A percentile compares a stretch with the other conserved stretches of the same genome.
Conservation (phyloP, 2,888 invertebrate genomes). For the Volucella bombylans region DNA sequence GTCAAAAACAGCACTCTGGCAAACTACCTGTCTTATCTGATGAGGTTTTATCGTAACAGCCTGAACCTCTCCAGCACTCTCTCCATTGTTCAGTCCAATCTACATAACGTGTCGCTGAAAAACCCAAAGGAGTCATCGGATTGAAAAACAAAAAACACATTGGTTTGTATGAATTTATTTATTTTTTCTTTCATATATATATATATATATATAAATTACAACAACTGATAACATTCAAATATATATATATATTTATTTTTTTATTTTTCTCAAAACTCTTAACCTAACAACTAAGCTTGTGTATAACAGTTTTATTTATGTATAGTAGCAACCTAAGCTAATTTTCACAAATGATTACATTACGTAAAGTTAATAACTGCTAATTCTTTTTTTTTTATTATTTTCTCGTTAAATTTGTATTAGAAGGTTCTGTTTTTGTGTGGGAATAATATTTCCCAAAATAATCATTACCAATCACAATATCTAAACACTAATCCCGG, state of each 20-base stretch:
- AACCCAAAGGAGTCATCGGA: neutral
- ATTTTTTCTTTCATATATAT: constrained; percentile 55
- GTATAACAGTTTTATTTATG: constrained; percentile 61
- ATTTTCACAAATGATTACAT: constrained; percentile 47
- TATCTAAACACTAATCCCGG: constrained; percentile 25
- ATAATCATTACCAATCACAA: constrained; percentile 39
- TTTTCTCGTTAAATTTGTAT: constrained; percentile 29
- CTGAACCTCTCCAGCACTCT: too few species aligned
- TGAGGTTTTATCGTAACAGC: too few species aligned
- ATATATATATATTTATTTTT: constrained; percentile 38
- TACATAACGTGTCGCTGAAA: too few species aligned
- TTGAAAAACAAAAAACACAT: neutral
- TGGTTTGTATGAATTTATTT: constrained; percentile 48
- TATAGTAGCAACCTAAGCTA: constrained; percentile 52
- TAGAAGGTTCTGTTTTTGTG: neutral
- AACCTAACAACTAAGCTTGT: constrained; percentile 53
- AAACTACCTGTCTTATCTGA: too few species aligned
- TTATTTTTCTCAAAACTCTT: constrained; percentile 33
- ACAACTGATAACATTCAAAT: constrained; percentile 70
- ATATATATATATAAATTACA: constrained; percentile 69
- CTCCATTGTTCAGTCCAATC: too few species aligned
- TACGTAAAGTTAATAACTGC: constrained; percentile 2
- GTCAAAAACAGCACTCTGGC: too few species aligned
- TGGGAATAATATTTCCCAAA: neutral
- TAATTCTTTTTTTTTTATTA: constrained; percentile 1